These are phyloP conservation scores for Sternotherus odoratus DNA, from an alignment of 2,797 vertebrate genomes.

Conservation along the genomic window DNA sequence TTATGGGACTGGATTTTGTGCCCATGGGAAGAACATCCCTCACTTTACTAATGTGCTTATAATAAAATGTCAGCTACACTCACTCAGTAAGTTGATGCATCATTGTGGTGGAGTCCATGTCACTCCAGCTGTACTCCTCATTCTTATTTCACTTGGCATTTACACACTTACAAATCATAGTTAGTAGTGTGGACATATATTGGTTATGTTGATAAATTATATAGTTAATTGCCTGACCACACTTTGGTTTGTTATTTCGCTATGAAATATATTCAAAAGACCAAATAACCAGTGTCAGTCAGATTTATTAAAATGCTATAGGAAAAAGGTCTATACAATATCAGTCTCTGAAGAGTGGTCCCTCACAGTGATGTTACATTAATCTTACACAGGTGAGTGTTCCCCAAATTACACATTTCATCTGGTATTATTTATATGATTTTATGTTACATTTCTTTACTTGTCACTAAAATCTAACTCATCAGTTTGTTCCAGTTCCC, in stretches of 20 bases:
- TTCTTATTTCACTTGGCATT: not conserved
- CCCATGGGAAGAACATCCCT: not conserved
- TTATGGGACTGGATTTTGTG: not conserved
- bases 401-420: not conserved
- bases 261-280: not conserved
- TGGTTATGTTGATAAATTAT: not conserved
- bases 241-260: not conserved
- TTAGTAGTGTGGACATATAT: not conserved
- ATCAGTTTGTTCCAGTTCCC: not conserved
- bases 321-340: not conserved
- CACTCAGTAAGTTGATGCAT: not conserved
- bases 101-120: slow-evolving; percentile 2
- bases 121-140: not conserved
- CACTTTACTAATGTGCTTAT: not conserved
- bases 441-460: not conserved
- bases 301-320: not conserved
- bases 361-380: not conserved
- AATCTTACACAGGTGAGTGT: not conserved
- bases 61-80: not conserved
- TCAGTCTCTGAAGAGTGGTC: not conserved
- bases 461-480: not conserved
- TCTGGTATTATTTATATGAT: not conserved
- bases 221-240: not conserved
- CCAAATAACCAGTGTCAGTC: not conserved
- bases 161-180: not conserved